Percentiles rank a stretch among this genome's conserved stretches.
Conservation (phyloP, 2,797 vertebrate genomes). For the Aotus griseimembra region DNA sequence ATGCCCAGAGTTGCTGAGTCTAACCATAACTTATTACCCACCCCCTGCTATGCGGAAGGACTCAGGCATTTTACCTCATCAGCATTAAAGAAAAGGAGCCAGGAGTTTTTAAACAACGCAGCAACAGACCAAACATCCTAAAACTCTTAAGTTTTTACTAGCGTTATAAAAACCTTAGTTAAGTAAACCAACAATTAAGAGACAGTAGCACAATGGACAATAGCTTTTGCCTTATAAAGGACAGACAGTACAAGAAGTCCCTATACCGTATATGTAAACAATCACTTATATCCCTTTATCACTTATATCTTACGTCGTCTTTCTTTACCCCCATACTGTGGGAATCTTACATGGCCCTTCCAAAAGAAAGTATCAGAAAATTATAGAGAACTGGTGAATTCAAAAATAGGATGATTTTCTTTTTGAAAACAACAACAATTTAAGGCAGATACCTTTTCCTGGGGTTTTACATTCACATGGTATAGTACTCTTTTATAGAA, state of each 20-base stretch:
- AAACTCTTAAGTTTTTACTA: constrained; percentile 59
- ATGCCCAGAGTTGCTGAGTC: not conserved
- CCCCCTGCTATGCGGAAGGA: not conserved
- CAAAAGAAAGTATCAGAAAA: not conserved
- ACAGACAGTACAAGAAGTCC: not conserved
- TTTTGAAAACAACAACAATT: not conserved
- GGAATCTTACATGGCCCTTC: not conserved
- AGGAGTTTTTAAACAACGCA: constrained; percentile 44
- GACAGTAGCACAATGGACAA: not conserved
- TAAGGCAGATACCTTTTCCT: not conserved
- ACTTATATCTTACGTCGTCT: not conserved
- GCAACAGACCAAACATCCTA: constrained; percentile 47
- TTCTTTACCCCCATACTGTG: not conserved
- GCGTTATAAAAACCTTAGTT: constrained; percentile 57
- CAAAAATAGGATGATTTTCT: not conserved
- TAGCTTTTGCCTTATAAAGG: not conserved
- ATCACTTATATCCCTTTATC: not conserved
- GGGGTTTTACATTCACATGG: not conserved
- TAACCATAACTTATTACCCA: not conserved
- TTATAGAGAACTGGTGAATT: not conserved
- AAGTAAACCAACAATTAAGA: constrained; percentile 63
- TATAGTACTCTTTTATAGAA: not conserved
- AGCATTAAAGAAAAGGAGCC: not conserved
- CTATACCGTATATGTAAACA: not conserved
- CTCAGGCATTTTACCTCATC: not conserved